Percentiles rank a stretch among this genome's conserved stretches.
phyloP scores from a whole-genome alignment of 2,888 invertebrate species.

The Tetranychus piercei region DNA sequence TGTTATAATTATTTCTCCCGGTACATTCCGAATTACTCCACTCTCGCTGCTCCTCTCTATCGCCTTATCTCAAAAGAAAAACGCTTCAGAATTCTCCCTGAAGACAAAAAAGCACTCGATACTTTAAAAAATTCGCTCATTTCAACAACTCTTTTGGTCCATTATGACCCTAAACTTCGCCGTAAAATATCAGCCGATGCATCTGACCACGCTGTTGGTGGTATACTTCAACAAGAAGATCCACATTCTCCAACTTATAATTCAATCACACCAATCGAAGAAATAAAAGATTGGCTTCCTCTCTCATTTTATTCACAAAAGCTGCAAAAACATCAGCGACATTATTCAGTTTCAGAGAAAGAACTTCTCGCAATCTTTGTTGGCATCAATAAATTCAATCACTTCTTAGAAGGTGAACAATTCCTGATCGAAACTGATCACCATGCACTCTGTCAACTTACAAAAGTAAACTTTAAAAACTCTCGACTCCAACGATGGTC shows the following conservation, averaged over 20 bases:
- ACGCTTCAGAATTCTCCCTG: neutral
- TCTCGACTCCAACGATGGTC: neutral
- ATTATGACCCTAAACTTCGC: neutral
- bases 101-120: neutral
- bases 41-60: neutral
- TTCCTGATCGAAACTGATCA: slow-evolving; percentile 3
- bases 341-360: neutral
- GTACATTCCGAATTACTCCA: neutral
- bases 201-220: neutral
- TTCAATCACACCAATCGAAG: neutral
- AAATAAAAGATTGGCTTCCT: neutral
- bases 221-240: neutral
- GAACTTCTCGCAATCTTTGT: neutral
- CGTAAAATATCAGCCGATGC: neutral
- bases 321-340: neutral
- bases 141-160: neutral
- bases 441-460: neutral
- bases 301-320: neutral
- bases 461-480: neutral
- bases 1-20: neutral
- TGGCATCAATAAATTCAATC: neutral
- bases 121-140: neutral
- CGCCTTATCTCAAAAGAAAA: neutral
- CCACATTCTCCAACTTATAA: neutral
- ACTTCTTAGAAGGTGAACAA: neutral